phyloP scores from a whole-genome alignment of 1,140 invertebrate genomes.

The Lanistes nyassanus region DNA sequence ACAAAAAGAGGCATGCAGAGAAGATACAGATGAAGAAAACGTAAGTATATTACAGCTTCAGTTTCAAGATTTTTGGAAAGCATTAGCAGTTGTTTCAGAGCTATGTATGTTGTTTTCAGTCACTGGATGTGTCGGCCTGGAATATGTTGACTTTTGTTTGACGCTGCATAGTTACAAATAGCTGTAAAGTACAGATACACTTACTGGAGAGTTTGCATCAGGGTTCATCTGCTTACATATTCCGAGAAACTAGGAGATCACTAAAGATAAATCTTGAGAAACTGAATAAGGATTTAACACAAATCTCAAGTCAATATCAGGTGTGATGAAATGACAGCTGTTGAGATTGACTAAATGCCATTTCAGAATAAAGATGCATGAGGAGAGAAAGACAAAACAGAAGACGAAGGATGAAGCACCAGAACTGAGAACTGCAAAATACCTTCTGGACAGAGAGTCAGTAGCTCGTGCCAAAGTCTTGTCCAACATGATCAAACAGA shows the following conservation, averaged over 20 bases:
- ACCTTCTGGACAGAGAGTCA: constrained; percentile 96
- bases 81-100: neutral
- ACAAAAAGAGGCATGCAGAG: constrained; percentile 95
- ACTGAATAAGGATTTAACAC: no score
- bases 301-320: no score
- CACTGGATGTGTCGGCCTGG: no score
- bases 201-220: no score
- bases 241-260: no score
- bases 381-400: constrained; percentile 79
- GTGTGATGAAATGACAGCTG: no score
- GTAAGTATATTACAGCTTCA: constrained; percentile 37
- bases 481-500: constrained; percentile 99
- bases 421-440: constrained; percentile 94
- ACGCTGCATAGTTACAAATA: no score
- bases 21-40: constrained; percentile 99
- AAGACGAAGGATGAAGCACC: constrained; percentile 81
- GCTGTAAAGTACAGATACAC: no score
- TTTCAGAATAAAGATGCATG: constrained; percentile 68
- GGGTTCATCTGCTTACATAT: no score
- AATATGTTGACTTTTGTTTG: no score
- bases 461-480: constrained; percentile 93
- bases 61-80: neutral
- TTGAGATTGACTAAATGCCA: neutral
- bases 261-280: no score
- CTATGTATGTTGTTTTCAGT: no score